Evolutionary conservation across 2,113 vertebrate species (phyloP).

Genomic region (Girardinichthys multiradiatus): DNA sequence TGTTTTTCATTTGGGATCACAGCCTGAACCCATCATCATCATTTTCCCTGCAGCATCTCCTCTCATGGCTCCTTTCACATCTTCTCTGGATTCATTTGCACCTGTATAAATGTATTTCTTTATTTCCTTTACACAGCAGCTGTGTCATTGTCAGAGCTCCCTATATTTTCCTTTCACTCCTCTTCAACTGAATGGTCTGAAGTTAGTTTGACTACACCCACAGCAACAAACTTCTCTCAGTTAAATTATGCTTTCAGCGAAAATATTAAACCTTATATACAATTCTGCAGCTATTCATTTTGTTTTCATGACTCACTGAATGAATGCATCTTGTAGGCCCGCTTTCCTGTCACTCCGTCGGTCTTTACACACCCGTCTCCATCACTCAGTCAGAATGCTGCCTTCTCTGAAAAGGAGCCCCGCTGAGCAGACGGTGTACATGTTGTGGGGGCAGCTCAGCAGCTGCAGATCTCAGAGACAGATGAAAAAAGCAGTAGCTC

Average conservation of each 20-base stretch:
- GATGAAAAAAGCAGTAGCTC: slow-evolving; percentile 36
- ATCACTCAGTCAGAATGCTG: slow-evolving; percentile 32
- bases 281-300: neutral
- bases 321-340: neutral
- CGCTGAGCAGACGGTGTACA: slow-evolving; percentile 26
- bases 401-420: slow-evolving; percentile 28
- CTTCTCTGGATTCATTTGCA: slow-evolving; percentile 37
- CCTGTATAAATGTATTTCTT: slow-evolving; percentile 1
- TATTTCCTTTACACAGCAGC: neutral
- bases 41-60: slow-evolving; percentile 36
- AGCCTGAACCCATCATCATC: slow-evolving; percentile 34
- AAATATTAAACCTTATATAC: neutral
- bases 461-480: slow-evolving; percentile 45
- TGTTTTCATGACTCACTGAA: neutral
- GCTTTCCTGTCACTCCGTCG: slow-evolving; percentile 23
- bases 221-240: neutral
- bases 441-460: slow-evolving; percentile 38
- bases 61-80: slow-evolving; percentile 23
- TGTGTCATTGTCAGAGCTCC: slow-evolving; percentile 2
- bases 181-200: neutral
- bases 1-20: slow-evolving; percentile 43
- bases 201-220: neutral
- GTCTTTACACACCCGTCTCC: slow-evolving; percentile 36
- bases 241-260: neutral
- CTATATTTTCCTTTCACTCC: neutral